Evolutionary conservation across 2,888 invertebrate species (phyloP).

Genomic region (Ellobium chinense): DNA sequence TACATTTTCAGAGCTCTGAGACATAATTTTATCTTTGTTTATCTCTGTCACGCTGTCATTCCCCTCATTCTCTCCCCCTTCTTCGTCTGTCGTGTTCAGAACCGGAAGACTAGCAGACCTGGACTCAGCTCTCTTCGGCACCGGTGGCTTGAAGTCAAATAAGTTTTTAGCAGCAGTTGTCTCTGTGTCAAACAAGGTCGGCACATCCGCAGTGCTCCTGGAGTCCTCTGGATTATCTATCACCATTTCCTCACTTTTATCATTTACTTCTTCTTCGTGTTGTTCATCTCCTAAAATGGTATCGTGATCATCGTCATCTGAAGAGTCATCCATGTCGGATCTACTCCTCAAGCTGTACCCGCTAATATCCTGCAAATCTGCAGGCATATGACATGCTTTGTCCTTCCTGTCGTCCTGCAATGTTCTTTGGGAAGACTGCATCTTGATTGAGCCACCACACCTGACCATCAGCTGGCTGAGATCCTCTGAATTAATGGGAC

Average conservation of each 20-base stretch:
- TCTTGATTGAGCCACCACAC: constrained; percentile 16
- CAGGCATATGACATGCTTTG: neutral
- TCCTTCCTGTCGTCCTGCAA: neutral
- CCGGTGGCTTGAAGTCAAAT: neutral
- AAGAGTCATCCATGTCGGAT: constrained; percentile 34
- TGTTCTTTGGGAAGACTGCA: neutral
- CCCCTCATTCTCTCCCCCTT: neutral
- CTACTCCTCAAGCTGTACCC: constrained; percentile 28
- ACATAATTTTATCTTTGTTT: neutral
- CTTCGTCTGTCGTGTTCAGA: neutral
- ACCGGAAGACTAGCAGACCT: constrained; percentile 5
- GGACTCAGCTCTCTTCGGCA: neutral
- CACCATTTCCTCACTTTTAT: neutral
- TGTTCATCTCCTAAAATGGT: neutral
- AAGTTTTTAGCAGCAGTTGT: neutral
- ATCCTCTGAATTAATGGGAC: constrained; percentile 62
- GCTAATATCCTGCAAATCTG: neutral
- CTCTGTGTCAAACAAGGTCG: neutral
- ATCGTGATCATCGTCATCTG: constrained; percentile 18
- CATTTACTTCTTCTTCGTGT: neutral
- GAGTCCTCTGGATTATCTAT: neutral
- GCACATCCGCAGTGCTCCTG: neutral
- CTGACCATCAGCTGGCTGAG: constrained; percentile 37
- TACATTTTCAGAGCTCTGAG: constrained; percentile 5
- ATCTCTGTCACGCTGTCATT: neutral